These are phyloP conservation scores for Cotesia glomerata DNA, from an alignment of 1,140 invertebrate genomes.

Conservation along the genomic window DNA sequence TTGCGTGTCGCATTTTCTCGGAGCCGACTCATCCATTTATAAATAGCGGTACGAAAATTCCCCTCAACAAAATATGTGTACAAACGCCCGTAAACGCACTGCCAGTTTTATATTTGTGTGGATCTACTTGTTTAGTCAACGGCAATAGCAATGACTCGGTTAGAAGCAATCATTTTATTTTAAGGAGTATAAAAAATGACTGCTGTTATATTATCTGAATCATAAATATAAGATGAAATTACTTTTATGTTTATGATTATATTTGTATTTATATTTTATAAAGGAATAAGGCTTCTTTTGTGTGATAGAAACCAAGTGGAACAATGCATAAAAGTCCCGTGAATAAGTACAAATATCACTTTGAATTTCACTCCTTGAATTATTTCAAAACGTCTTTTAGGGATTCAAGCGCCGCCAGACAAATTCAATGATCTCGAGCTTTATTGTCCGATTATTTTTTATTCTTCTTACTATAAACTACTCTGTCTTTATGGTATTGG, in stretches of 20 bases:
- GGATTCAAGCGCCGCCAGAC: neutral
- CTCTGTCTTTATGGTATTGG: neutral
- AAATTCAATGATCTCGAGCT: neutral
- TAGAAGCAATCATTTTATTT: no score
- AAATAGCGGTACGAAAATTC: constrained; percentile 12
- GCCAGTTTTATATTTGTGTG: neutral
- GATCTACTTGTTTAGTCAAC: neutral
- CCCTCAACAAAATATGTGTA: constrained; percentile 2
- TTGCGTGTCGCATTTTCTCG: constrained; percentile 12
- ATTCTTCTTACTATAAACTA: neutral
- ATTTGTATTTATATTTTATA: neutral
- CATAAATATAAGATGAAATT: neutral
- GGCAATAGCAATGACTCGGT: neutral
- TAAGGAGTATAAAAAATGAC: no score
- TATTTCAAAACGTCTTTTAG: constrained; percentile 8
- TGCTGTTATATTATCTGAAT: no score
- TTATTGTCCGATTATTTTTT: neutral
- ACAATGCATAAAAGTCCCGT: neutral
- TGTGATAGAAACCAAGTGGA: neutral
- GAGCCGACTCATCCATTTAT: constrained; percentile 5
- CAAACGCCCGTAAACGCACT: neutral
- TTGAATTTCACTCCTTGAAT: neutral
- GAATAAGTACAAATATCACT: constrained; percentile 5
- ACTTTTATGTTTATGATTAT: neutral
- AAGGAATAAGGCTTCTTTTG: neutral